Evolutionary conservation across 2,113 vertebrate genomes (phyloP).

Genomic region (Syrmaticus mikado): DNA sequence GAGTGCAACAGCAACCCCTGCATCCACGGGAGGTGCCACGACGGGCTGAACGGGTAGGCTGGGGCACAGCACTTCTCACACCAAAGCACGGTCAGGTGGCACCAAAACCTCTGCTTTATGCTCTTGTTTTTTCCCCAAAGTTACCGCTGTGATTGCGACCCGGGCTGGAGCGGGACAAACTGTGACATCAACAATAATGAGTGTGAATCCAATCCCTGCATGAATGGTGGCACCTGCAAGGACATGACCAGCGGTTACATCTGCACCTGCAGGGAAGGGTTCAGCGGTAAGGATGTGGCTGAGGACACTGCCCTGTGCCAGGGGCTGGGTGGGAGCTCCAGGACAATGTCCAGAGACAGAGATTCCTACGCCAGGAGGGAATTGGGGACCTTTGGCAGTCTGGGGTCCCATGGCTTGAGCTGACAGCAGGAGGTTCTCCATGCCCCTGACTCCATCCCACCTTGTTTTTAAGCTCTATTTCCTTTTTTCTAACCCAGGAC

Average conservation of each 20-base stretch:
- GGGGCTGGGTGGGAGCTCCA: background rate
- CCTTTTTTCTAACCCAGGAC: constrained; percentile 72
- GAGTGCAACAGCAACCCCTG: constrained; percentile 96
- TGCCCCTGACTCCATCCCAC: background rate
- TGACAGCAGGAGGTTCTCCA: background rate
- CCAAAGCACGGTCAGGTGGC: accelerated
- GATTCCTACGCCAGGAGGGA: background rate
- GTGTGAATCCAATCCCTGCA: constrained; percentile 95
- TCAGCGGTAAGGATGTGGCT: constrained; percentile 85
- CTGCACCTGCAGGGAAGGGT: constrained; percentile 91
- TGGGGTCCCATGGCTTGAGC: accelerated
- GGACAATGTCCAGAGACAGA: background rate
- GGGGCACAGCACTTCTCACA: background rate
- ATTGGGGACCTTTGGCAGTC: background rate
- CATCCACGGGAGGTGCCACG: constrained; percentile 89
- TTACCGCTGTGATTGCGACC: constrained; percentile 90
- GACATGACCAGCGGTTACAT: constrained; percentile 96
- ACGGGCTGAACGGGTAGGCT: constrained; percentile 89
- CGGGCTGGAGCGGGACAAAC: constrained; percentile 93
- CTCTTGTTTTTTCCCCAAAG: constrained; percentile 50
- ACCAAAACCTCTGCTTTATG: background rate
- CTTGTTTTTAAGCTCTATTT: accelerated
- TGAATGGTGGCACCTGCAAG: constrained; percentile 93
- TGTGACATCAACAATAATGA: constrained; percentile 95
- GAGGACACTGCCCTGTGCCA: accelerated